Percentiles rank a stretch among this genome's conserved stretches.
These are phyloP conservation scores for Agrotis clavis DNA, from an alignment of 2,888 invertebrate genomes.

Conservation along the genomic window DNA sequence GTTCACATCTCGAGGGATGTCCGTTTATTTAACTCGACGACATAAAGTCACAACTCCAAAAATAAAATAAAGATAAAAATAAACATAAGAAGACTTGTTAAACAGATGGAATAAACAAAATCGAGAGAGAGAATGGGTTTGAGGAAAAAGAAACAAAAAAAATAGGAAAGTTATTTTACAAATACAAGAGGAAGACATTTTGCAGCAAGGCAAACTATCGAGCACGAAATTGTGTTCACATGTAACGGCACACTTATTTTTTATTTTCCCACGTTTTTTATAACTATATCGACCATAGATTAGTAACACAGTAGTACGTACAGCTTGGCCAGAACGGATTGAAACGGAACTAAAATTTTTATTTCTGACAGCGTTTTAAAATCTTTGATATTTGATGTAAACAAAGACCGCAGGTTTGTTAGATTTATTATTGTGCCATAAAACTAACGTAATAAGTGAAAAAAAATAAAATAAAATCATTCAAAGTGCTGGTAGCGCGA, in stretches of 20 bases:
- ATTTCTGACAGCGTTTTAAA: no score
- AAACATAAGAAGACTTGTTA: conserved; percentile 6
- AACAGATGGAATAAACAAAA: neutral
- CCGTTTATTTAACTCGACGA: no score
- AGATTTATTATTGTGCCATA: no score
- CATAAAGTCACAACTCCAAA: neutral
- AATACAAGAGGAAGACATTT: conserved; percentile 23
- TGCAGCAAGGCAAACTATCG: conserved; percentile 27
- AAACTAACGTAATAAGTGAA: no score
- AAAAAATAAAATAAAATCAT: no score
- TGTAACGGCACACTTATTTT: conserved; percentile 38
- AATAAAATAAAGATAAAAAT: neutral
- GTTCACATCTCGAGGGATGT: no score
- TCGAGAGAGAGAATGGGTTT: conserved; percentile 8
- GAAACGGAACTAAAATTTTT: no score
- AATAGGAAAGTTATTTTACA: conserved; percentile 17
- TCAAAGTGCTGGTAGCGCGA: no score
- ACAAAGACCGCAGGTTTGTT: no score
- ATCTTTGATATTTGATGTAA: no score
- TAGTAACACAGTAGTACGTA: conserved; percentile 16
- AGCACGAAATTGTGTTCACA: conserved; percentile 30
- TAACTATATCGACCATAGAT: neutral
- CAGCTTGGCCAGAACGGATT: no score
- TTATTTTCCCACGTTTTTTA: neutral
- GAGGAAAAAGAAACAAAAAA: conserved; percentile 23